These are phyloP conservation scores for Gallinago solitaria DNA, from an alignment of 2,797 vertebrate genomes.

Conservation along the genomic window DNA sequence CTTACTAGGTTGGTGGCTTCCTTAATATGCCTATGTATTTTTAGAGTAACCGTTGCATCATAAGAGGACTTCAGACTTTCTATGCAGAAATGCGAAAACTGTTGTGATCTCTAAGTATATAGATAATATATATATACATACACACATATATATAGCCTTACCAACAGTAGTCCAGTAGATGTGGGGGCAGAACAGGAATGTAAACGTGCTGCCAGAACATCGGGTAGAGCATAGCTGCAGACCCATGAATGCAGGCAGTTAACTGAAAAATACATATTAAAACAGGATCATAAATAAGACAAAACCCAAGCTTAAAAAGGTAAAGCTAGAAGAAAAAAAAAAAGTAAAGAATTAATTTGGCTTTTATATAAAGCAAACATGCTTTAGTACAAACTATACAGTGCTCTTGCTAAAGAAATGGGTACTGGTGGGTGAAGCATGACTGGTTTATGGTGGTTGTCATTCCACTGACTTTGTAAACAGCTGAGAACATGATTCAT, in stretches of 20 bases:
- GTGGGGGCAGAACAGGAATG: slow-evolving; percentile 96
- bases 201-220: slow-evolving; percentile 99
- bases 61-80: background rate
- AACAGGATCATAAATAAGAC: background rate
- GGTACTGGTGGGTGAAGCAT: background rate
- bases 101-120: background rate
- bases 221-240: slow-evolving; percentile 94
- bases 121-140: background rate
- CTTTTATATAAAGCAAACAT: background rate
- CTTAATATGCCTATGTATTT: background rate
- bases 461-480: background rate
- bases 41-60: background rate
- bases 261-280: slow-evolving; percentile 80
- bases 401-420: background rate
- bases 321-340: background rate
- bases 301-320: background rate
- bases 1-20: background rate
- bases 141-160: slow-evolving; percentile 73
- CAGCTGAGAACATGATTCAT: background rate
- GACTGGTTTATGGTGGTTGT: background rate
- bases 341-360: background rate
- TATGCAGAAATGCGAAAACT: background rate
- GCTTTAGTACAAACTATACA: background rate
- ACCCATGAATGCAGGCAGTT: slow-evolving; percentile 97
- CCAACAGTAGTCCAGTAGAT: slow-evolving; percentile 98